A percentile compares a stretch with the other conserved stretches of the same genome.
These are phyloP conservation scores for Brachymystax lenok DNA, from an alignment of 2,797 vertebrate species.

Conservation along the genomic window DNA sequence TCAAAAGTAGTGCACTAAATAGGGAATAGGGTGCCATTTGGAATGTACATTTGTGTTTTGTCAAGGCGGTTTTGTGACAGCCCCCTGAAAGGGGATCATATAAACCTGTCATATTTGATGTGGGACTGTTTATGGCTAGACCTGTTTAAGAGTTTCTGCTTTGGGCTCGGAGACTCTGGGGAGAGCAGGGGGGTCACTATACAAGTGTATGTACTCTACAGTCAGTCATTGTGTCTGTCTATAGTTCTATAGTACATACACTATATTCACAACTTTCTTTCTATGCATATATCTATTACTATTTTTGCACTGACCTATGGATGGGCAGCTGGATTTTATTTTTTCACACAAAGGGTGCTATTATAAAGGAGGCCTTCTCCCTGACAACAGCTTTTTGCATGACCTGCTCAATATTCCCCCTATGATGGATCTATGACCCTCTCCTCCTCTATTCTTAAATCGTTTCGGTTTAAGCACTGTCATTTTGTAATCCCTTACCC, in stretches of 20 bases:
- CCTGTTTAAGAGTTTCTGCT: slow-evolving; percentile 62
- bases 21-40: neutral
- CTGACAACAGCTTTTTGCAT: slow-evolving; percentile 76
- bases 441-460: slow-evolving; percentile 66
- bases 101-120: slow-evolving; percentile 55
- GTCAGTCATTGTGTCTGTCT: slow-evolving; percentile 61
- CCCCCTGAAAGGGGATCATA: slow-evolving; percentile 49
- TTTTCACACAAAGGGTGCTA: slow-evolving; percentile 81
- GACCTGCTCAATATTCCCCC: slow-evolving; percentile 72
- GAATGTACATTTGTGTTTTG: neutral
- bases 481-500: slow-evolving; percentile 76
- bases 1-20: neutral
- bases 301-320: slow-evolving; percentile 80
- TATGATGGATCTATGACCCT: slow-evolving; percentile 64
- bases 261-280: slow-evolving; percentile 75
- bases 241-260: slow-evolving; percentile 67
- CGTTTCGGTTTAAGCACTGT: slow-evolving; percentile 76
- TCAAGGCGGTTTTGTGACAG: slow-evolving; percentile 39
- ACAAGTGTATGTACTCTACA: slow-evolving; percentile 59
- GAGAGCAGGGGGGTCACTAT: slow-evolving; percentile 54
- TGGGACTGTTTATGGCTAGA: slow-evolving; percentile 55
- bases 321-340: slow-evolving; percentile 75
- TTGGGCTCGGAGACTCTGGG: slow-evolving; percentile 59
- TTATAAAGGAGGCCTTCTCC: slow-evolving; percentile 80
- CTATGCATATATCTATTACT: slow-evolving; percentile 80